phyloP scores from a whole-genome alignment of 2,888 invertebrate species.

The Pocota personata region DNA sequence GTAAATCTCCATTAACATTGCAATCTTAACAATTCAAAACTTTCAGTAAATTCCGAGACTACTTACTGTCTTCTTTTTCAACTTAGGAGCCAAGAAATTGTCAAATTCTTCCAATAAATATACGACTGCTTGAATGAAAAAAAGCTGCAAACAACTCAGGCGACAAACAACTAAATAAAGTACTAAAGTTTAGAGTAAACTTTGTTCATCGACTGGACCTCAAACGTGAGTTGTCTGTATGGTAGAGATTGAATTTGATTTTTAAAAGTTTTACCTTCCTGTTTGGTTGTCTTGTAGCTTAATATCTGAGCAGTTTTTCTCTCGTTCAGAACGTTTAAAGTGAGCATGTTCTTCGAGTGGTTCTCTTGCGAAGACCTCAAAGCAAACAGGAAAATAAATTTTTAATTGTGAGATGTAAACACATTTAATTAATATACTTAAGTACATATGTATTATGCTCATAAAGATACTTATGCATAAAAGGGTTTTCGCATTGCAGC shows the following conservation, averaged over 20 bases:
- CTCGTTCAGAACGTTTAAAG: background rate
- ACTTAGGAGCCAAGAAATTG: slow-evolving; percentile 10
- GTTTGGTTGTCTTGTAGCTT: background rate
- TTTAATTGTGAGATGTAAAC: background rate
- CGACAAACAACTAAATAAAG: slow-evolving; percentile 22
- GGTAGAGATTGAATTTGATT: slow-evolving; percentile 22
- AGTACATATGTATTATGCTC: too few species aligned
- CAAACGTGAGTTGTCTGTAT: background rate
- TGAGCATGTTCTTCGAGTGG: background rate
- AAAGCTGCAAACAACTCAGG: slow-evolving; percentile 33
- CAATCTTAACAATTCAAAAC: slow-evolving; percentile 10
- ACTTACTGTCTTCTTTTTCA: background rate
- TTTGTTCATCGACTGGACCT: slow-evolving; percentile 8
- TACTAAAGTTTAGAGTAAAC: slow-evolving; percentile 22
- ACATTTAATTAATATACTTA: too few species aligned
- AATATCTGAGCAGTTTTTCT: background rate
- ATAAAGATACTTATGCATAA: too few species aligned
- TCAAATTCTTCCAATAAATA: background rate
- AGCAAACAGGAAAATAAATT: background rate
- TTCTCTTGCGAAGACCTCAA: background rate
- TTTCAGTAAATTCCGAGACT: background rate
- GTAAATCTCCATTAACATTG: background rate
- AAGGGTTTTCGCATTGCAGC: too few species aligned
- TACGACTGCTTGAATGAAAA: background rate
- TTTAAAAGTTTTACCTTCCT: slow-evolving; percentile 1